These are phyloP conservation scores for Netelia melanura DNA, from an alignment of 2,888 invertebrate species.

Conservation along the genomic window DNA sequence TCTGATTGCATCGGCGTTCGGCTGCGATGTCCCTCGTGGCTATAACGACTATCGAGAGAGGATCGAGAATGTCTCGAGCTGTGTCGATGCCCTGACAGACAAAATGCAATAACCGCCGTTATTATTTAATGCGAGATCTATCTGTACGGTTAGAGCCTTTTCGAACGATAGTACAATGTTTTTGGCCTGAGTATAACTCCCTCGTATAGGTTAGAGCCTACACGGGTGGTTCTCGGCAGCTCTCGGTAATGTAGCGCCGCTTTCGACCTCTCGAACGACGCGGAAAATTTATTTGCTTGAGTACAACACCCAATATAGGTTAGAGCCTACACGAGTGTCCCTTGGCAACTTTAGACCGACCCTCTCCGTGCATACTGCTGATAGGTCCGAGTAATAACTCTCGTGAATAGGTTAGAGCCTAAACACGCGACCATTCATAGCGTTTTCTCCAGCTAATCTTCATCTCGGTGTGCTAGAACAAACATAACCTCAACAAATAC, in stretches of 20 bases:
- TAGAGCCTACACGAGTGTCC: conserved; percentile 28
- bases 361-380: not conserved
- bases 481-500: not conserved
- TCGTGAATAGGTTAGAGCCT: conserved; percentile 20
- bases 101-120: not conserved
- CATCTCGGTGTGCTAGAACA: too few species aligned
- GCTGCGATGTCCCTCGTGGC: not conserved
- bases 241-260: not conserved
- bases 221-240: conserved; percentile 4
- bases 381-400: conserved; percentile 20
- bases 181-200: conserved; percentile 25
- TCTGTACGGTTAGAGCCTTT: conserved; percentile 19
- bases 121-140: not conserved
- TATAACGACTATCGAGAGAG: not conserved
- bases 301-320: too few species aligned
- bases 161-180: not conserved
- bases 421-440: conserved; percentile 9
- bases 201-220: conserved; percentile 33
- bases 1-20: not conserved
- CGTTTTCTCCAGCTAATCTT: not conserved
- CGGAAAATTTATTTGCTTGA: not conserved
- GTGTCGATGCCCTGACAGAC: not conserved
- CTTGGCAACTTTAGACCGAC: not conserved
- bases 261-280: not conserved
- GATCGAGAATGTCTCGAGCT: conserved; percentile 2